A percentile compares a stretch with the other conserved stretches of the same genome.
Evolutionary conservation across 2,113 vertebrate genomes (phyloP).

Genomic region (Xiphophorus hellerii): DNA sequence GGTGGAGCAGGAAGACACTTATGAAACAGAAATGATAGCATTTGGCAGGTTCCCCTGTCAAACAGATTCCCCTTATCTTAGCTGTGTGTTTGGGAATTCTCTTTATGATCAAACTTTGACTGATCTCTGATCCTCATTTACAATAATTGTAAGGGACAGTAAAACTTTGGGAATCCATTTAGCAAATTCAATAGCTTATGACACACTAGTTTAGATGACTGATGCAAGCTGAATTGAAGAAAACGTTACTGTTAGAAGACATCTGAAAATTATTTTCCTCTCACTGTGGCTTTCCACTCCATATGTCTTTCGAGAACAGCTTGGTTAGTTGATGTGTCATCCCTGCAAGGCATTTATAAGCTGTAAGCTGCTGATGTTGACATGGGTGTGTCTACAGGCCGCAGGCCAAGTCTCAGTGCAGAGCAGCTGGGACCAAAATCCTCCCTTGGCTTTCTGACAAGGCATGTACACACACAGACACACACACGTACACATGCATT

Average conservation of each 20-base stretch:
- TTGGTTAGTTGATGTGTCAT: constrained; percentile 30
- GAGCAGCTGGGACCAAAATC: constrained; percentile 75
- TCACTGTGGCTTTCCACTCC: background rate
- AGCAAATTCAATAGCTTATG: background rate
- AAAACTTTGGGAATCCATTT: background rate
- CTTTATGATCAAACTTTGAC: no score
- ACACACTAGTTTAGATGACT: background rate
- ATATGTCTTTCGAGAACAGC: constrained; percentile 31
- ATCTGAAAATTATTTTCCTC: background rate
- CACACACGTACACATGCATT: background rate
- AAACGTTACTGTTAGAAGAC: background rate
- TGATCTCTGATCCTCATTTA: no score
- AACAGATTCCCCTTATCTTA: no score
- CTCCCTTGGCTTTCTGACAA: constrained; percentile 65
- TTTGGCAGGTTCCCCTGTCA: no score
- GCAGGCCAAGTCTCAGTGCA: constrained; percentile 62
- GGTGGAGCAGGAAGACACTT: no score
- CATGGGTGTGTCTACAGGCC: constrained; percentile 65
- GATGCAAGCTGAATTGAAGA: background rate
- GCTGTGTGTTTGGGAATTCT: no score
- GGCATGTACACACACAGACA: background rate
- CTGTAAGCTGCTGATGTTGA: constrained; percentile 62
- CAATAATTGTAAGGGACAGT: background rate
- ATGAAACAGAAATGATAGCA: no score
- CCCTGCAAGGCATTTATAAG: constrained; percentile 50